Evolutionary conservation across 1,140 invertebrate species (phyloP).

Genomic region (Hyles euphorbiae): DNA sequence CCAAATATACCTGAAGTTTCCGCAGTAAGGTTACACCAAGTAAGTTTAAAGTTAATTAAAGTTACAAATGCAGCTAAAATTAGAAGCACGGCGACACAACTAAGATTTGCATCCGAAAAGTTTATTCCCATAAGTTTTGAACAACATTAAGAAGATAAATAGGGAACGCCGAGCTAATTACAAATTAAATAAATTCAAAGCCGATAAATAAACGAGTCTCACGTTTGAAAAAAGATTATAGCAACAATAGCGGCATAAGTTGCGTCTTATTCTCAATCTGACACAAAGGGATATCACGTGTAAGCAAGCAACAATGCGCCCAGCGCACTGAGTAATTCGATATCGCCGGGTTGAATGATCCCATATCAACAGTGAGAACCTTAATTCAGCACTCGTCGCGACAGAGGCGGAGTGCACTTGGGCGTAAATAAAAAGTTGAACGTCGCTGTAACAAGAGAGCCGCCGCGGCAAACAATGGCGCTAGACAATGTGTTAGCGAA

Average conservation of each 20-base stretch:
- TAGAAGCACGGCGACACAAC: too few relatives aligned
- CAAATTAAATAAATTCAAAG: background rate
- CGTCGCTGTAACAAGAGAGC: conserved; percentile 60
- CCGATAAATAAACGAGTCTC: background rate
- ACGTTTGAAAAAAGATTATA: background rate
- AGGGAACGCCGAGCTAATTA: too few relatives aligned
- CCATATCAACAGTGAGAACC: conserved; percentile 69
- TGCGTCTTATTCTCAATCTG: conserved; percentile 4
- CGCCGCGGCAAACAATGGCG: conserved; percentile 57
- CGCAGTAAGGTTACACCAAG: too few relatives aligned
- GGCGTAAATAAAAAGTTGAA: conserved; percentile 73
- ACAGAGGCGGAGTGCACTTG: conserved; percentile 68
- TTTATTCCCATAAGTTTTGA: too few relatives aligned
- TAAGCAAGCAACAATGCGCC: conserved; percentile 65
- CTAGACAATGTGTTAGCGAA: conserved; percentile 67
- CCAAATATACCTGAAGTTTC: too few relatives aligned
- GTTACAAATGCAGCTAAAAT: too few relatives aligned
- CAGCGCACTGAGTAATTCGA: conserved; percentile 67
- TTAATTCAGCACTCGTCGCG: conserved; percentile 70
- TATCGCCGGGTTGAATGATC: conserved; percentile 72
- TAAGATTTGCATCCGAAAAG: too few relatives aligned
- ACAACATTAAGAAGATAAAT: too few relatives aligned
- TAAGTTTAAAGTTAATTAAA: too few relatives aligned
- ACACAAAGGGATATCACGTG: conserved; percentile 64
- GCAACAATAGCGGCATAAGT: background rate